Conservation (phyloP, 2,113 vertebrate genomes). For the Pluvianellus socialis region DNA sequence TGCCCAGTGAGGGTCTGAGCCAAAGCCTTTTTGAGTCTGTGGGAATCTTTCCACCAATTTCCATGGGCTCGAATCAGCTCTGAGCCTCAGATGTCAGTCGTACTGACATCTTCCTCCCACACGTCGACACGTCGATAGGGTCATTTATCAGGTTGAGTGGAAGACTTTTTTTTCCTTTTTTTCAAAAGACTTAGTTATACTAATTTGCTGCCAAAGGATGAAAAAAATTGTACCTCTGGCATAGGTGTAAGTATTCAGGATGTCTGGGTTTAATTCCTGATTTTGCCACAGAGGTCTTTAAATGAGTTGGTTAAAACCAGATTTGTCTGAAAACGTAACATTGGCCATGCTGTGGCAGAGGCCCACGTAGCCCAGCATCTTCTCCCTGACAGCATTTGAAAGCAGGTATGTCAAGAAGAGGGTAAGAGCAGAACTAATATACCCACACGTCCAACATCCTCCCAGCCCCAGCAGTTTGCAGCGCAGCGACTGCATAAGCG, state of each 20-base stretch:
- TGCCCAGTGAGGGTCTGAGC: slow-evolving; percentile 11
- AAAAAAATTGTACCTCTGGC: background rate
- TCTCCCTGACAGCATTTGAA: background rate
- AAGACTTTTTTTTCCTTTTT: background rate
- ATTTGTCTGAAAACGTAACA: background rate
- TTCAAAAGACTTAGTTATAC: background rate
- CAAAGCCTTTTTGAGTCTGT: slow-evolving; percentile 29
- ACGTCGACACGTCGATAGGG: rapidly evolving
- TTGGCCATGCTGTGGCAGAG: background rate
- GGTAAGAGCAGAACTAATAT: background rate
- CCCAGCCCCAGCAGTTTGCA: background rate
- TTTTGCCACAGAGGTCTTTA: background rate
- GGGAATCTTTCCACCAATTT: slow-evolving; percentile 21
- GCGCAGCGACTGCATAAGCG: rapidly evolving
- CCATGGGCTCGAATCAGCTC: background rate
- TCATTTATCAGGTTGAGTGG: background rate
- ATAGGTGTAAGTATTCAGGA: background rate
- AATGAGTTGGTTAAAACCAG: background rate
- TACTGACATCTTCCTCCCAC: slow-evolving; percentile 22
- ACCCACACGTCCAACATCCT: rapidly evolving
- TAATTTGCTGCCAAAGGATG: background rate
- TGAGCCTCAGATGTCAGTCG: background rate
- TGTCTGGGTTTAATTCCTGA: background rate
- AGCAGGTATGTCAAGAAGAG: background rate
- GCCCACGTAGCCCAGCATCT: background rate